Evolutionary conservation across 2,888 invertebrate genomes (phyloP).

Genomic region (Sphaerophoria taeniata): DNA sequence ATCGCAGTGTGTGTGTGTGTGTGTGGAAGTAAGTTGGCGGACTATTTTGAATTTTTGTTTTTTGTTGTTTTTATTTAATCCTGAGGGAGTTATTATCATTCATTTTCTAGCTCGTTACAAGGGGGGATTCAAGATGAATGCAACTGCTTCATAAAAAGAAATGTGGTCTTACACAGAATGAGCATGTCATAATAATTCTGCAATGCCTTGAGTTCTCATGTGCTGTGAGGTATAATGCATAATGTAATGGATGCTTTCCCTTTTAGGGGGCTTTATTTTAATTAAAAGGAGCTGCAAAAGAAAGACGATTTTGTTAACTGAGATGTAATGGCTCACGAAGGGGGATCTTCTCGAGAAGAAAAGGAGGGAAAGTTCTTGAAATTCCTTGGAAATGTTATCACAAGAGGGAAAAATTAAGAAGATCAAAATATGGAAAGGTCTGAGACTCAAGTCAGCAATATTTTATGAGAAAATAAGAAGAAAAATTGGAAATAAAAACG

Average conservation of each 20-base stretch:
- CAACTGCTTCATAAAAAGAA: slow-evolving; percentile 25
- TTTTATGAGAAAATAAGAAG: too few relatives aligned
- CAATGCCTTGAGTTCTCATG: background rate
- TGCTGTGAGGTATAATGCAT: background rate
- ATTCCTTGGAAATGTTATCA: too few relatives aligned
- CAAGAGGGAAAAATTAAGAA: too few relatives aligned
- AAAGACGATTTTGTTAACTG: background rate
- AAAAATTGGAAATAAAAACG: too few relatives aligned
- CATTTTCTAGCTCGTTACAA: slow-evolving; percentile 12
- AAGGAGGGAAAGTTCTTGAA: too few relatives aligned
- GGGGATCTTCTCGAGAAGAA: too few relatives aligned
- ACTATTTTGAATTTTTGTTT: slow-evolving; percentile 35
- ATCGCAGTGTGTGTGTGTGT: background rate
- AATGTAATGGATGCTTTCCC: slow-evolving; percentile 1
- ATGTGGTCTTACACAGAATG: slow-evolving; percentile 19
- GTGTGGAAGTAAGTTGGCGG: slow-evolving; percentile 11
- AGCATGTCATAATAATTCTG: slow-evolving; percentile 5
- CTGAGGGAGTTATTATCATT: slow-evolving; percentile 32
- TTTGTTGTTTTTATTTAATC: slow-evolving; percentile 16
- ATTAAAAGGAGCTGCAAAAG: slow-evolving; percentile 8
- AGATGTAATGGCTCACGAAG: too few relatives aligned
- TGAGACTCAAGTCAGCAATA: too few relatives aligned
- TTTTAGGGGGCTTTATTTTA: slow-evolving; percentile 4
- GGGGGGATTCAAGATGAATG: slow-evolving; percentile 26
- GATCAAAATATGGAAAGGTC: too few relatives aligned